Evolutionary conservation across 2,888 invertebrate genomes (phyloP).

Genomic region (Pyrrhia umbra): DNA sequence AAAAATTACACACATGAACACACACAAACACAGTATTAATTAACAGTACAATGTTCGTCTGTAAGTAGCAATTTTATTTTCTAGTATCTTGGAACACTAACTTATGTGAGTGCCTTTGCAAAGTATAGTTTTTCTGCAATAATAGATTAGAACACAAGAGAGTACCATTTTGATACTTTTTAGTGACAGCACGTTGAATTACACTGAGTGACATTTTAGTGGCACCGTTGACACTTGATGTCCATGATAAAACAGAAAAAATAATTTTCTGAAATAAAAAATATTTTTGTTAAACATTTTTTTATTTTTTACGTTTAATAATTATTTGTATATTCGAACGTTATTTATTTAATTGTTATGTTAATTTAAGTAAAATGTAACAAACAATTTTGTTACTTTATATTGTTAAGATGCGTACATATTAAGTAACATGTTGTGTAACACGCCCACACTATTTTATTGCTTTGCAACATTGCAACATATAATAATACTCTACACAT

Average conservation of each 20-base stretch:
- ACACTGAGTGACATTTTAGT: conserved; percentile 16
- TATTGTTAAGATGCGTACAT: too few species aligned
- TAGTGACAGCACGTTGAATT: conserved; percentile 33
- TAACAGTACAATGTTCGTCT: conserved; percentile 6
- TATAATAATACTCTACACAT: too few species aligned
- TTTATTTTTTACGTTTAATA: conserved; percentile 14
- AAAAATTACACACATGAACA: not conserved
- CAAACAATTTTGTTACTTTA: conserved; percentile 24
- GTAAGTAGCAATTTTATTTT: conserved; percentile 28
- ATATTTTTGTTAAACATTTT: conserved; percentile 12
- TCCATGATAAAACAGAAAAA: not conserved
- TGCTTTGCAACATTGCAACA: too few species aligned
- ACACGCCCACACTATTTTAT: too few species aligned
- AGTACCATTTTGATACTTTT: conserved; percentile 38
- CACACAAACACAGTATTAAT: conserved; percentile 31
- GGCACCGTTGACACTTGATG: conserved; percentile 28
- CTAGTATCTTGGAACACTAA: conserved; percentile 51
- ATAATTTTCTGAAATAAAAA: not conserved
- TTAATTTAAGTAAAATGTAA: conserved; percentile 20
- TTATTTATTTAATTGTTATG: conserved; percentile 18
- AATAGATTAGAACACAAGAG: conserved; percentile 18
- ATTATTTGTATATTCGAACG: conserved; percentile 26
- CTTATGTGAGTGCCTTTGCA: conserved; percentile 61
- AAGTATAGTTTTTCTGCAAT: conserved; percentile 42
- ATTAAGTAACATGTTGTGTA: too few species aligned